Evolutionary conservation across 2,888 invertebrate species (phyloP).

Genomic region (Augochlorella aurata): DNA sequence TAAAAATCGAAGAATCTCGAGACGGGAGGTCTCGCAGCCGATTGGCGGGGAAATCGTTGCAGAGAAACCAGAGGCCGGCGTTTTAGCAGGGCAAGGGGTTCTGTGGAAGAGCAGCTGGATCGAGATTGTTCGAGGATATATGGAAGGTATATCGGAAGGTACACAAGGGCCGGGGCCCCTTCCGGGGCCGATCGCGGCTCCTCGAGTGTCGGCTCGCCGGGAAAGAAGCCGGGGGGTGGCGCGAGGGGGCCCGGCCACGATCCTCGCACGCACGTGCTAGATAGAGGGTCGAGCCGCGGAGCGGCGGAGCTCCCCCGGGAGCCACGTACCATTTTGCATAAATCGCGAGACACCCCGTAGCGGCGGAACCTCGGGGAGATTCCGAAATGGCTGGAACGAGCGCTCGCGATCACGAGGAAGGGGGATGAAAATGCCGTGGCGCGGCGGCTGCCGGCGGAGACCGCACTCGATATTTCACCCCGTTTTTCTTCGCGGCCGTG

Average conservation of each 20-base stretch:
- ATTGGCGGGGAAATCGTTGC: not conserved
- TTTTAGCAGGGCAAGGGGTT: conserved; percentile 10
- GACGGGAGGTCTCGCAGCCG: not conserved
- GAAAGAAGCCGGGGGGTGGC: conserved; percentile 46
- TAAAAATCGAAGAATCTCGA: too few relatives aligned
- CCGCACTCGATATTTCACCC: conserved; percentile 68
- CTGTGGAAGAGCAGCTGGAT: conserved; percentile 14
- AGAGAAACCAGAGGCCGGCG: not conserved
- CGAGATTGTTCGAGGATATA: conserved; percentile 43
- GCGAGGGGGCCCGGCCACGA: conserved; percentile 32
- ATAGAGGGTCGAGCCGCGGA: conserved; percentile 71
- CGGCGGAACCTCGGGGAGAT: conserved; percentile 77
- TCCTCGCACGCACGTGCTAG: conserved; percentile 78
- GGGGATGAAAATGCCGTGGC: conserved; percentile 62
- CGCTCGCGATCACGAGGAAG: conserved; percentile 66
- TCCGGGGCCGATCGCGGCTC: conserved; percentile 43
- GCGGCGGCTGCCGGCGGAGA: conserved; percentile 31
- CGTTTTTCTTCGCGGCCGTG: conserved; percentile 27
- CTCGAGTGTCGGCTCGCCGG: conserved; percentile 19
- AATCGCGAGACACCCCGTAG: conserved; percentile 80
- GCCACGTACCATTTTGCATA: conserved; percentile 81
- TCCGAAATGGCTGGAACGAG: conserved; percentile 76
- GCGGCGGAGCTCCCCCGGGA: conserved; percentile 77
- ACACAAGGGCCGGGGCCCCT: conserved; percentile 38
- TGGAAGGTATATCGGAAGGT: conserved; percentile 37